Evolutionary conservation across 2,797 vertebrate genomes (phyloP), one percentile per base, ranked within the genome.

Genomic region (Vespertilio murinus): DNA sequence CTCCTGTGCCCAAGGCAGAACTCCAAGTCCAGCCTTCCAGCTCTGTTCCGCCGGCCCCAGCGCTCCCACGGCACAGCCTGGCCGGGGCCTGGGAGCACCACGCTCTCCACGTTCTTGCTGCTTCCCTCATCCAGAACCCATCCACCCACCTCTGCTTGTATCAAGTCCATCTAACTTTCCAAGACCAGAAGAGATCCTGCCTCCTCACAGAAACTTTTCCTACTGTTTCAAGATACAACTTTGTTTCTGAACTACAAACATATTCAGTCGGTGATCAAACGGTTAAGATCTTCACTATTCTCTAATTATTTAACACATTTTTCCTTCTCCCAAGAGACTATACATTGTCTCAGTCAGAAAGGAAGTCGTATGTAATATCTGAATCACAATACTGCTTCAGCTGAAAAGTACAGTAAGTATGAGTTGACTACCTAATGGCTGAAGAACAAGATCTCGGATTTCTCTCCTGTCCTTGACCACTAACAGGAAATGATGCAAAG

Each of bases 281-380:
- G 82, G 65, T 59, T 65, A 80, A 96, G 67, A 64, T 23, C 77
- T 83, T 89, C 7, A 0, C 42, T 25, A 80, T 65, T 87, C 52
- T 89, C 87, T 92, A 73, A 67, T 52, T 88, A 20, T 77, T 87
- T 83, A 94, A 95, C 42, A 81, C 71, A 80, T 78, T 89, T 89
- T 54, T 85, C 49, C 14, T 52, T 97, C 59, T 88, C 73, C 47
- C 64, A 70, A 40, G 6, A 84, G 33, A 82, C 75, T 59, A 86
- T 30, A 91, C 67, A 80, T 89, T 70, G 52, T 25, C 25, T 84
- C 14, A 35, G 18, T 71, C 45, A 94, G 74, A 61, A 87, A 61
- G 33, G 38, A 89, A 91, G 71, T 20, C 47, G 79, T 65, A 88
- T 67, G 70, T 56, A 70, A 70, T 91, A 81, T 78, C 40, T 87